phyloP scores from a whole-genome alignment of 1,140 invertebrate species.

The Pseudomyrmex gracilis region DNA sequence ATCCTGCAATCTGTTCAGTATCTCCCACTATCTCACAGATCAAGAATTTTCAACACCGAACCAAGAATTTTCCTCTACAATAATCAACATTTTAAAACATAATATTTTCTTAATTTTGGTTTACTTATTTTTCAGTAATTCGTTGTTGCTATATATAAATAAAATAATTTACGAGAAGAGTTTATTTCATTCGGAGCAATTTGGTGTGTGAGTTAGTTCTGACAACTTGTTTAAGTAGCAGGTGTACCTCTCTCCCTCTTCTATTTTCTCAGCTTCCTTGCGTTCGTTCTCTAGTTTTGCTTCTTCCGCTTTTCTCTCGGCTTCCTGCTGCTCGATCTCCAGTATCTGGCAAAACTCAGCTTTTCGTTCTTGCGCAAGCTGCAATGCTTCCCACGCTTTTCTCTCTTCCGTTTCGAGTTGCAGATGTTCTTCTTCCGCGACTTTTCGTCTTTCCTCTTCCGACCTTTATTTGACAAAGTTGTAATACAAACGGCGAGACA shows the following conservation, averaged over 20 bases:
- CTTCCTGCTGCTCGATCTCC: constrained; percentile 80
- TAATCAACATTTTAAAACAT: no score
- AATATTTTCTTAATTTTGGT: no score
- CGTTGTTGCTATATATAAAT: no score
- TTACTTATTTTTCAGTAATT: no score
- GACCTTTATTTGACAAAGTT: constrained; percentile 61
- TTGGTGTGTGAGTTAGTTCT: background rate
- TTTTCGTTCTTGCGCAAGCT: constrained; percentile 77
- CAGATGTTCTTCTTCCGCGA: constrained; percentile 77
- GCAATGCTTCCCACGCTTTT: constrained; percentile 77
- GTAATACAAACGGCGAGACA: background rate
- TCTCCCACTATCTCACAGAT: no score
- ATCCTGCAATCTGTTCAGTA: no score
- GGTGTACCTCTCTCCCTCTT: constrained; percentile 75
- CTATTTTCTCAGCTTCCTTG: constrained; percentile 73
- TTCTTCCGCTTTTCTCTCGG: constrained; percentile 79
- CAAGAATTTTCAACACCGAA: no score
- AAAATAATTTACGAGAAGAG: no score
- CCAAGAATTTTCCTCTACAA: no score
- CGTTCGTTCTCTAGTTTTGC: constrained; percentile 77
- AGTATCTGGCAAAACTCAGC: constrained; percentile 78
- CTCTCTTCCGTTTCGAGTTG: constrained; percentile 78
- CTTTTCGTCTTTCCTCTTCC: constrained; percentile 77
- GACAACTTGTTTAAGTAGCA: background rate
- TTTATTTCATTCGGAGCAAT: background rate